These are phyloP conservation scores for Batillaria attramentaria DNA, from an alignment of 1,140 invertebrate genomes.

Conservation along the genomic window DNA sequence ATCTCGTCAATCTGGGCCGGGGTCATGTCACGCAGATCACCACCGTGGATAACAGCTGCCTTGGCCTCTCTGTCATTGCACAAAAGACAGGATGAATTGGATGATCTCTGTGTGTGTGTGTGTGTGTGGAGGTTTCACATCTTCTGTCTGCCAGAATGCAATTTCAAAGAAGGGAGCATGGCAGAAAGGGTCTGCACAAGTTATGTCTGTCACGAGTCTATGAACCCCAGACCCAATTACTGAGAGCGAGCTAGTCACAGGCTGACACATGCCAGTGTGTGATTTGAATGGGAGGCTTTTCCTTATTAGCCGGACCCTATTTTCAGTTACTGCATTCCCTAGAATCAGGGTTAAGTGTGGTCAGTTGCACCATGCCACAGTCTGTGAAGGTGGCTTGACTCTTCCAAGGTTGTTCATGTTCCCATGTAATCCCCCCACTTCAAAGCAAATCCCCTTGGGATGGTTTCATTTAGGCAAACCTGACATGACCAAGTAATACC, in stretches of 20 bases:
- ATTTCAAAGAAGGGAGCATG: too few relatives aligned
- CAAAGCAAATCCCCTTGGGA: too few relatives aligned
- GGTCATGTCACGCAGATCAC: constrained; percentile 92
- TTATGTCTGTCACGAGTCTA: not conserved
- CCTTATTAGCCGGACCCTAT: not conserved
- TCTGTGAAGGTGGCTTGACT: too few relatives aligned
- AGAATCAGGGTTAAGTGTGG: too few relatives aligned
- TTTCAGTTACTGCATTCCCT: too few relatives aligned
- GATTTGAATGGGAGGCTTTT: not conserved
- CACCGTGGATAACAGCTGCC: constrained; percentile 96
- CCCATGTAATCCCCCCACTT: too few relatives aligned
- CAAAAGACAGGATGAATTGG: not conserved
- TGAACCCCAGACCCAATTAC: not conserved
- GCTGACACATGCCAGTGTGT: not conserved
- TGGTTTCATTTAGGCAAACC: too few relatives aligned
- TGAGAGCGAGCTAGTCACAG: not conserved
- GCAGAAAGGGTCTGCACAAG: too few relatives aligned
- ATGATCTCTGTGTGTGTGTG: not conserved
- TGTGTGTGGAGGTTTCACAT: not conserved
- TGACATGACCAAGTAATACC: too few relatives aligned
- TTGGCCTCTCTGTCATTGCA: constrained; percentile 85
- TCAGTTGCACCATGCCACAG: too few relatives aligned
- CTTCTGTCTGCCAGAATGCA: not conserved
- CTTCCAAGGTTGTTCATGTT: too few relatives aligned
- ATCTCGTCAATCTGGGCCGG: constrained; percentile 95